These are phyloP conservation scores for Diaperis boleti DNA, from an alignment of 2,888 invertebrate genomes.

Conservation along the genomic window DNA sequence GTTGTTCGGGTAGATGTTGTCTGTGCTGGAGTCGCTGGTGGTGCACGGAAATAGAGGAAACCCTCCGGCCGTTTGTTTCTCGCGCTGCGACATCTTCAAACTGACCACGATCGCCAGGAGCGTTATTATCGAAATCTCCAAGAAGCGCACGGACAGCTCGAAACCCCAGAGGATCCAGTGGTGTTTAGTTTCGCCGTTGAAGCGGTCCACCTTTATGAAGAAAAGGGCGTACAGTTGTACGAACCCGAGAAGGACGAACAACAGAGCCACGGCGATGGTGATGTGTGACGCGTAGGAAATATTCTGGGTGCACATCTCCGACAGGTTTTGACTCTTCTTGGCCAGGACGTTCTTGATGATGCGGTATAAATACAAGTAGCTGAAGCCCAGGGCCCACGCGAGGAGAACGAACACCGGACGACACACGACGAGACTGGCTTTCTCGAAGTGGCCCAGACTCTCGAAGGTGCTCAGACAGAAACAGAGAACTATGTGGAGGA, in stretches of 20 bases:
- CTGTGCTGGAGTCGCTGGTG: conserved; percentile 84
- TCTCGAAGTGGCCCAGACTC: conserved; percentile 65
- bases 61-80: conserved; percentile 78
- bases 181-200: conserved; percentile 73
- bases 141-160: conserved; percentile 85
- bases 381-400: conserved; percentile 84
- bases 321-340: conserved; percentile 83
- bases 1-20: conserved; percentile 87
- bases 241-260: conserved; percentile 85
- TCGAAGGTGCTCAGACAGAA: conserved; percentile 85
- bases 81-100: conserved; percentile 74
- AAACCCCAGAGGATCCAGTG: conserved; percentile 95
- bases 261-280: conserved; percentile 86
- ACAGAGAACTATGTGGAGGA: conserved; percentile 83
- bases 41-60: conserved; percentile 83
- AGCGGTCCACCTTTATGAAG: conserved; percentile 69
- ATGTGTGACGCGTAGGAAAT: conserved; percentile 90
- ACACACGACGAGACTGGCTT: conserved; percentile 75
- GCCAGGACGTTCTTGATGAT: conserved; percentile 80
- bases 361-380: conserved; percentile 87
- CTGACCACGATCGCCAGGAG: conserved; percentile 90
- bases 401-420: conserved; percentile 89
- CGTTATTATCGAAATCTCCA: conserved; percentile 90
- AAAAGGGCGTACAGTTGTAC: conserved; percentile 87
- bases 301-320: conserved; percentile 81